These are phyloP conservation scores for Amblyjoppa fuscipennis DNA, from an alignment of 2,888 invertebrate genomes.

Conservation along the genomic window DNA sequence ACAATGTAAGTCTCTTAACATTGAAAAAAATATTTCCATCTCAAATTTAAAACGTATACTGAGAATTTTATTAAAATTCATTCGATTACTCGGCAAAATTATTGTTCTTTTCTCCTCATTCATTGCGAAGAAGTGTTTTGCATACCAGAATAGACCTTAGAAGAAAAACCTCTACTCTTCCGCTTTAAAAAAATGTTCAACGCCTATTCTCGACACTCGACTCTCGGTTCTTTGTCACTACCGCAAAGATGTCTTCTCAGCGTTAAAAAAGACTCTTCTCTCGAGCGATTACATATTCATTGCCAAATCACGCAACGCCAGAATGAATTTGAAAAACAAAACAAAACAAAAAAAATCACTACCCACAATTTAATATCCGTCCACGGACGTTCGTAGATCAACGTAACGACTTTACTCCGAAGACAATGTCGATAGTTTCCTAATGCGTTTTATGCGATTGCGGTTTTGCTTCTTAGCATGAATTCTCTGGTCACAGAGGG, in stretches of 20 bases:
- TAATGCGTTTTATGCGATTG: background rate
- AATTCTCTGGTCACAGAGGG: background rate
- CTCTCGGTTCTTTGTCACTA: background rate
- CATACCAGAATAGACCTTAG: background rate
- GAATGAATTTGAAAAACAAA: background rate
- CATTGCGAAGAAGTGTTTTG: background rate
- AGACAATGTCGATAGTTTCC: background rate
- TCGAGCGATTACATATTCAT: conserved; percentile 4
- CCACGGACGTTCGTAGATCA: background rate
- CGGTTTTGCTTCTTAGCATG: background rate
- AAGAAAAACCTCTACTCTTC: background rate
- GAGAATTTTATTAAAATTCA: background rate
- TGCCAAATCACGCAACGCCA: background rate
- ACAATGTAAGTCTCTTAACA: background rate
- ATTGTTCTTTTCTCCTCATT: background rate
- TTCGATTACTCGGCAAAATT: background rate
- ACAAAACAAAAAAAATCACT: background rate
- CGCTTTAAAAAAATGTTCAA: background rate
- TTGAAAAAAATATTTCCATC: background rate
- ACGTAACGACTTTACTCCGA: background rate
- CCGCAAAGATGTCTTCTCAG: background rate
- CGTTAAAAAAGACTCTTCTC: background rate
- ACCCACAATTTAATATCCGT: background rate
- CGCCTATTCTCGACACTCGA: background rate
- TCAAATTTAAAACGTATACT: background rate